A percentile compares a stretch with the other conserved stretches of the same genome.
These are phyloP conservation scores for Amphimedon queenslandica DNA, from an alignment of 37 sponge, comb jelly and placozoan species.

Conservation along the genomic window DNA sequence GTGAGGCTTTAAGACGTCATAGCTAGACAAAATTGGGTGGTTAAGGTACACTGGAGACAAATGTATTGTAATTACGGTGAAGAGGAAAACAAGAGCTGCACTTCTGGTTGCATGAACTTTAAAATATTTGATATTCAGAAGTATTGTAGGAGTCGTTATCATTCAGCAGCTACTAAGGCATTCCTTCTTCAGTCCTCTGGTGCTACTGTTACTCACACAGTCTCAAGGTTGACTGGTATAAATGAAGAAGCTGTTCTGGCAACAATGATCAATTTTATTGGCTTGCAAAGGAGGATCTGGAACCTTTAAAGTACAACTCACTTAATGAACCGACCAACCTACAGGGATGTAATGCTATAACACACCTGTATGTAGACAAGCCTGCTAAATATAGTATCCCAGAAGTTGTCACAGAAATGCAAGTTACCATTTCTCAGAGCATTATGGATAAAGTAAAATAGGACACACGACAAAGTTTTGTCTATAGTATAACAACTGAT, in stretches of 20 bases:
- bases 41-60: neutral
- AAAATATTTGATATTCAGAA: neutral
- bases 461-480: neutral
- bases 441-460: neutral
- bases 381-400: neutral
- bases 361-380: neutral
- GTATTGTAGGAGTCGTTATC: neutral
- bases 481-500: neutral
- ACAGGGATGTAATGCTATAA: neutral
- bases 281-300: neutral
- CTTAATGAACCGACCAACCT: neutral
- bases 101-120: neutral
- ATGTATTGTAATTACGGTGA: neutral
- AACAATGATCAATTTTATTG: neutral
- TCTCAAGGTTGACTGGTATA: neutral
- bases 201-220: neutral
- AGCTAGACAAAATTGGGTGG: neutral
- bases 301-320: neutral
- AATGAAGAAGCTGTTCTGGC: neutral
- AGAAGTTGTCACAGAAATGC: neutral
- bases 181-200: neutral
- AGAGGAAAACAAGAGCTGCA: neutral
- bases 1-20: neutral
- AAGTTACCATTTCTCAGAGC: neutral
- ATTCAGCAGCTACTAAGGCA: neutral